A percentile compares a stretch with the other conserved stretches of the same genome.
Evolutionary conservation across 2,888 invertebrate genomes (phyloP).

Genomic region (Nebria brevicollis): DNA sequence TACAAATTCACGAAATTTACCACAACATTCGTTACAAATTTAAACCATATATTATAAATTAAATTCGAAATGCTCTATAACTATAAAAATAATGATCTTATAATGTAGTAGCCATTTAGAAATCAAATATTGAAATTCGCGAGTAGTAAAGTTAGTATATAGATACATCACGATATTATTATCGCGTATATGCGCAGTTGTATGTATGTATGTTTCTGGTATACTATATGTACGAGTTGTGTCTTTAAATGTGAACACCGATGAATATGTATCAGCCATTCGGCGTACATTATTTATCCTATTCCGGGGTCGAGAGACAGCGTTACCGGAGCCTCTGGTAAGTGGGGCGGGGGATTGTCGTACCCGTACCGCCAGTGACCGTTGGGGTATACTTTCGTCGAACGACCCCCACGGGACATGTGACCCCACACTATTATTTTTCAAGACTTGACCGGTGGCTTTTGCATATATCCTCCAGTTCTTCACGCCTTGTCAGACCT

Average conservation of each 20-base stretch:
- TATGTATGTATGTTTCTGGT: too few relatives aligned
- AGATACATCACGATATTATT: not conserved
- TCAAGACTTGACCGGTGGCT: constrained; percentile 59
- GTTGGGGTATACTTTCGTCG: constrained; percentile 54
- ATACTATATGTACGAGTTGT: constrained; percentile 3
- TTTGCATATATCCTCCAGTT: constrained; percentile 63
- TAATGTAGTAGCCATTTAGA: not conserved
- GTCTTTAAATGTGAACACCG: constrained; percentile 16
- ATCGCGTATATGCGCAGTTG: not conserved
- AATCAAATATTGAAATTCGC: not conserved
- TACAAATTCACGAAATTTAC: too few relatives aligned
- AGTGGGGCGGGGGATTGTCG: constrained; percentile 22
- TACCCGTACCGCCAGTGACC: constrained; percentile 21
- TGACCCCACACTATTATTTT: constrained; percentile 64
- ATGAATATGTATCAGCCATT: constrained; percentile 43
- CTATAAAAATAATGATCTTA: not conserved
- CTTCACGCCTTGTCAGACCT: constrained; percentile 32
- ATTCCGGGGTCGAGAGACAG: constrained; percentile 48
- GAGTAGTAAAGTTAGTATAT: not conserved
- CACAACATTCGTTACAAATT: too few relatives aligned
- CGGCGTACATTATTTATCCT: constrained; percentile 54
- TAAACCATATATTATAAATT: too few relatives aligned
- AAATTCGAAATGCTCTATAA: not conserved
- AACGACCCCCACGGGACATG: constrained; percentile 60
- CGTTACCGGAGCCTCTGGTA: constrained; percentile 48